Percentiles rank a stretch among this genome's conserved stretches.
Evolutionary conservation across 2,888 invertebrate species (phyloP).

Genomic region (Bembecia ichneumoniformis): DNA sequence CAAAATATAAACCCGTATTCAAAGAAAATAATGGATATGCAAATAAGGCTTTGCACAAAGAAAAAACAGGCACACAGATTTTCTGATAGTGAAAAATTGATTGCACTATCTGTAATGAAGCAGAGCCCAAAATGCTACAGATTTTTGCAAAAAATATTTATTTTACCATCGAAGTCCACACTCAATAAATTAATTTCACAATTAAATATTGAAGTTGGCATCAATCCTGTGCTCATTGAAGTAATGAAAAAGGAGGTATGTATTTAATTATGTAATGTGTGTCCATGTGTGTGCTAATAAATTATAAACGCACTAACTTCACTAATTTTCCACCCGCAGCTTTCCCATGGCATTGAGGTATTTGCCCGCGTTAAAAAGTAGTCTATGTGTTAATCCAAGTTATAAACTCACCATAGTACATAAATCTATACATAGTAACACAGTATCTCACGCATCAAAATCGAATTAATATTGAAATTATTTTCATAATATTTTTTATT

Average conservation of each 20-base stretch:
- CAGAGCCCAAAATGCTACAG: constrained; percentile 5
- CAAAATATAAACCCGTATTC: constrained; percentile 4
- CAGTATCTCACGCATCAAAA: too few relatives aligned
- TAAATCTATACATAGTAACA: too few relatives aligned
- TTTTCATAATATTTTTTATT: background rate
- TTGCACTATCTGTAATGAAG: constrained; percentile 5
- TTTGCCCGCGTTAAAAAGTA: too few relatives aligned
- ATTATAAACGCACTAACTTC: background rate
- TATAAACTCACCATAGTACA: too few relatives aligned
- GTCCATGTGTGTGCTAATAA: too few relatives aligned
- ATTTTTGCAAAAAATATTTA: constrained; percentile 4
- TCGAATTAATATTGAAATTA: too few relatives aligned
- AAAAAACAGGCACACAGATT: constrained; percentile 4
- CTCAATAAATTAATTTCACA: background rate
- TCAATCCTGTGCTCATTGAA: constrained; percentile 1
- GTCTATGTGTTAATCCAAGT: too few relatives aligned
- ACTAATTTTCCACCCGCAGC: background rate
- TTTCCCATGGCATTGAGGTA: too few relatives aligned
- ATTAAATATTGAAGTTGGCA: constrained; percentile 1
- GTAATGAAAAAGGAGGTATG: background rate
- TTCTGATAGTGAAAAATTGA: constrained; percentile 4
- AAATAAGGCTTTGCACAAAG: constrained; percentile 5
- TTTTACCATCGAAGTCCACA: constrained; percentile 1
- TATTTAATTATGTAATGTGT: background rate
- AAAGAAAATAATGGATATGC: constrained; percentile 5